These are phyloP conservation scores for Microplitis demolitor DNA, from an alignment of 1,140 invertebrate genomes.

Conservation along the genomic window DNA sequence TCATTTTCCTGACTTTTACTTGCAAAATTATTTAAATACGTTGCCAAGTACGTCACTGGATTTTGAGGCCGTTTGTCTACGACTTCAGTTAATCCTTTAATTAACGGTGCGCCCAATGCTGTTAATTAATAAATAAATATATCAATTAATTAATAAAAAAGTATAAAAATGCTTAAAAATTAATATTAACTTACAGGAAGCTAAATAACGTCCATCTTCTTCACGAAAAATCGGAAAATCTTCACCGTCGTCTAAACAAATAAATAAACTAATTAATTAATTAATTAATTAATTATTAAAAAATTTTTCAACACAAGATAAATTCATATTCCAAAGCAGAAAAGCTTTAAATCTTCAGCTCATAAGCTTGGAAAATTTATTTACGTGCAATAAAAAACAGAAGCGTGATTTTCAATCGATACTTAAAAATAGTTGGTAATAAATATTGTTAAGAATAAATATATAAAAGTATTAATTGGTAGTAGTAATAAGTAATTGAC, in stretches of 20 bases:
- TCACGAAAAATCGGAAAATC: slow-evolving; percentile 78
- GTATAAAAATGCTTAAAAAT: neutral
- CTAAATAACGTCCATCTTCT: slow-evolving; percentile 82
- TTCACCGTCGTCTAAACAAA: slow-evolving; percentile 64
- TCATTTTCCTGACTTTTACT: slow-evolving; percentile 56
- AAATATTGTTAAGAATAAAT: too few species aligned
- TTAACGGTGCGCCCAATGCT: slow-evolving; percentile 85
- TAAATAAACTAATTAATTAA: slow-evolving; percentile 23
- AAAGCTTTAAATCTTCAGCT: too few species aligned
- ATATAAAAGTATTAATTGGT: neutral
- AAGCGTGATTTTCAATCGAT: neutral
- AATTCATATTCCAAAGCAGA: too few species aligned
- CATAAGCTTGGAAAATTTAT: neutral
- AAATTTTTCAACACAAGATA: too few species aligned
- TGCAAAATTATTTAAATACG: slow-evolving; percentile 78
- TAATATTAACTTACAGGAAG: slow-evolving; percentile 69
- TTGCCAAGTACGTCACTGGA: slow-evolving; percentile 81
- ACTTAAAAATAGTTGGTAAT: too few species aligned
- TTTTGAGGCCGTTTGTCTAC: slow-evolving; percentile 79
- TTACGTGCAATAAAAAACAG: neutral
- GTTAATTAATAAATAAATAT: slow-evolving; percentile 47
- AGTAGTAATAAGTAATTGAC: neutral
- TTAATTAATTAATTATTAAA: neutral
- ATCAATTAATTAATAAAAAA: neutral
- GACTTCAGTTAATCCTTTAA: slow-evolving; percentile 85